Evolutionary conservation across 2,113 vertebrate genomes (phyloP).

Genomic region (Stigmatopora argus): DNA sequence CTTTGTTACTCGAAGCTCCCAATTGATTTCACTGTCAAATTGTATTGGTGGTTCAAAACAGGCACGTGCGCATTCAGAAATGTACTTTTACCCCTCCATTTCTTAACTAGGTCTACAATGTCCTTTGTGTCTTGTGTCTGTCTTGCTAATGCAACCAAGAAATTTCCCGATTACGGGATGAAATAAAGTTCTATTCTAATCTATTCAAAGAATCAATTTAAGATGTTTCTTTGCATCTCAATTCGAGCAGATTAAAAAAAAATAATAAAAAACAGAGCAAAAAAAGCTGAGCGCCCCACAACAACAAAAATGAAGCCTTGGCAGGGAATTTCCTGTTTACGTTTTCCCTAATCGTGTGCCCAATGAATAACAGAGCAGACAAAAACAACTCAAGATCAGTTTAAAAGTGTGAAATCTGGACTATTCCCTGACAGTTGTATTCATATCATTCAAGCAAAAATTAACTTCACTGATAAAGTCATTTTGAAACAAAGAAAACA

Average conservation of each 20-base stretch:
- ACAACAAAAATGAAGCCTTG: neutral
- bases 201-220: neutral
- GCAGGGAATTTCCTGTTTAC: conserved; percentile 26
- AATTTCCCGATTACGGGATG: too few species aligned
- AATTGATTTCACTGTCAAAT: conserved; percentile 15
- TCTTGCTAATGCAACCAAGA: too few species aligned
- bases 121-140: too few species aligned
- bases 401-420: neutral
- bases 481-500: neutral
- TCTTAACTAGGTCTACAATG: too few species aligned
- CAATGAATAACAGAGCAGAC: conserved; percentile 34
- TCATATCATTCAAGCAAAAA: conserved; percentile 8
- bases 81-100: neutral
- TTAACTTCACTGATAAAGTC: neutral
- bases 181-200: too few species aligned
- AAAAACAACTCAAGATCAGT: conserved; percentile 38
- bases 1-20: conserved; percentile 5
- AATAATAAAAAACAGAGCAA: neutral
- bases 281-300: neutral
- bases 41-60: conserved; percentile 3
- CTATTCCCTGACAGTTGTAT: conserved; percentile 21
- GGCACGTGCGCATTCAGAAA: neutral
- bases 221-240: neutral
- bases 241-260: too few species aligned
- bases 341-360: conserved; percentile 28